Evolutionary conservation across 53 echinoderm and acorn worm species (phyloP).

Genomic region (Astropecten irregularis): DNA sequence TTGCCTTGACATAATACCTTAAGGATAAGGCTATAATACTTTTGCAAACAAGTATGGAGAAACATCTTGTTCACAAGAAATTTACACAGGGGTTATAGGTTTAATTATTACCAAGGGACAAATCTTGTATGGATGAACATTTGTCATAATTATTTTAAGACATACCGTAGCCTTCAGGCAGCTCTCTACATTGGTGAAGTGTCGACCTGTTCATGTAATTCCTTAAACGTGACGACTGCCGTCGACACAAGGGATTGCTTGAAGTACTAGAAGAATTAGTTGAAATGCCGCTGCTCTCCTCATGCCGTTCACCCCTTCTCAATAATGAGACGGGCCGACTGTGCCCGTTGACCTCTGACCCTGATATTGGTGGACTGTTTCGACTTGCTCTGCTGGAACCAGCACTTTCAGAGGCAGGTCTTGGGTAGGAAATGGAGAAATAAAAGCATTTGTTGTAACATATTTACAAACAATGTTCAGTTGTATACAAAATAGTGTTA

Average conservation of each 20-base stretch:
- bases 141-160: too few relatives aligned
- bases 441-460: background rate
- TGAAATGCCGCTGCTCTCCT: slow-evolving; percentile 30
- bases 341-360: slow-evolving; percentile 43
- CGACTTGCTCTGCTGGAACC: slow-evolving; percentile 35
- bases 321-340: slow-evolving; percentile 39
- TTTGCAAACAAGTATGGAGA: too few relatives aligned
- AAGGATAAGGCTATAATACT: too few relatives aligned
- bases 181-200: slow-evolving; percentile 83
- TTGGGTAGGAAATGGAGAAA: background rate
- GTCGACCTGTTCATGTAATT: slow-evolving; percentile 98
- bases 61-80: too few relatives aligned
- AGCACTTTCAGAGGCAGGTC: slow-evolving; percentile 52
- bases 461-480: too few relatives aligned
- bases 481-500: too few relatives aligned
- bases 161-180: slow-evolving; percentile 98
- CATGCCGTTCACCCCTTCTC: slow-evolving; percentile 36
- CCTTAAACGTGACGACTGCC: slow-evolving; percentile 87
- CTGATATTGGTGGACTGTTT: slow-evolving; percentile 45
- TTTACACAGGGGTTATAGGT: too few relatives aligned
- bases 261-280: slow-evolving; percentile 45
- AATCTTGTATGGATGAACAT: too few relatives aligned
- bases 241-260: slow-evolving; percentile 60
- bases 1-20: too few relatives aligned
- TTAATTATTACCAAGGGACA: too few relatives aligned